Conservation (phyloP, 2,113 vertebrate species). For the Brienomyrus brachyistius region DNA sequence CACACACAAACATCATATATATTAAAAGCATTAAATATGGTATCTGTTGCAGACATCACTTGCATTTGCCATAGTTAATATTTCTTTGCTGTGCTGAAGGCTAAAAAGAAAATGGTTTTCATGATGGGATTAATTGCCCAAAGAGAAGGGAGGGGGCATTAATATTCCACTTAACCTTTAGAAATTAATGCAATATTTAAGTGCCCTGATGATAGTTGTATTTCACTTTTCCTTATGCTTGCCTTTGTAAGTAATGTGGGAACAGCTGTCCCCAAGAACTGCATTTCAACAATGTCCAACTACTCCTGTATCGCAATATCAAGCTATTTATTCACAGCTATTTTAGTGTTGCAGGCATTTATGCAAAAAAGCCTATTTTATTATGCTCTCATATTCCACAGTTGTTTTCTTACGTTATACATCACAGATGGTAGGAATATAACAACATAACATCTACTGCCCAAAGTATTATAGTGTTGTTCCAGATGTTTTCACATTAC, state of each 20-base stretch:
- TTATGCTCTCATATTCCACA: background rate
- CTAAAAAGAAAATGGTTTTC: background rate
- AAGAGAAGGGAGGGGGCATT: background rate
- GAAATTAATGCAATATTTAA: conserved; percentile 16
- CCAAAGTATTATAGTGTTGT: background rate
- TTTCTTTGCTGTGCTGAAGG: conserved; percentile 44
- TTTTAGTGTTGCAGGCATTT: background rate
- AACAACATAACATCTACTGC: background rate
- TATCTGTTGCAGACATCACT: conserved; percentile 51
- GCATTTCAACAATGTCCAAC: background rate
- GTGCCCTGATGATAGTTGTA: background rate
- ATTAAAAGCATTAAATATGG: conserved; percentile 36
- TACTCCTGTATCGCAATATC: background rate
- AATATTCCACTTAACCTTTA: conserved; percentile 22
- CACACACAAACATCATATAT: conserved; percentile 4
- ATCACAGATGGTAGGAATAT: background rate
- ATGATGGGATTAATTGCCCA: conserved; percentile 8
- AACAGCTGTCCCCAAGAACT: background rate
- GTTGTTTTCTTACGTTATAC: background rate
- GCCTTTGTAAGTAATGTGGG: background rate
- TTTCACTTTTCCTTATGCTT: background rate
- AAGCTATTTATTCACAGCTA: background rate
- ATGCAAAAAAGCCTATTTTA: background rate
- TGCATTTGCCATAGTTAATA: conserved; percentile 61
- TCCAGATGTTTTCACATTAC: background rate